These are phyloP conservation scores for Xanthia togata DNA, from an alignment of 2,888 invertebrate genomes.

Conservation along the genomic window DNA sequence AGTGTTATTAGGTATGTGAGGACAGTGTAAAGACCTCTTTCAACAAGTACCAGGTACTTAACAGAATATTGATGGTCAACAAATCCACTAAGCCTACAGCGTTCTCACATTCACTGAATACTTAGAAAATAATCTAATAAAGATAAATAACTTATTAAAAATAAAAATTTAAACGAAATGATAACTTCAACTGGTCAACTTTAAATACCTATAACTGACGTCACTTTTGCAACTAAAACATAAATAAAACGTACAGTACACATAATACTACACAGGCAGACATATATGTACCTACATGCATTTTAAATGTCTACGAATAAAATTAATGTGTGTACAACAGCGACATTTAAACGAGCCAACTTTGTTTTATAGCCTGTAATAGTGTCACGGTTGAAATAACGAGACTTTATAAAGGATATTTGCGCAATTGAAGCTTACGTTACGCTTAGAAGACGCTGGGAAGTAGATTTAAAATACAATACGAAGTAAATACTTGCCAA, in stretches of 20 bases:
- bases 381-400: constrained; percentile 45
- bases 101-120: too few relatives aligned
- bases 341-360: constrained; percentile 15
- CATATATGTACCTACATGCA: not conserved
- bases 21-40: too few relatives aligned
- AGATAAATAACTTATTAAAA: too few relatives aligned
- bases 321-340: constrained; percentile 6
- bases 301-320: constrained; percentile 25
- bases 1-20: too few relatives aligned
- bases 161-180: too few relatives aligned
- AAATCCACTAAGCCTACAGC: too few relatives aligned
- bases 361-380: constrained; percentile 42
- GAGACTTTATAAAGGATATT: constrained; percentile 4
- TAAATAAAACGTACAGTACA: not conserved
- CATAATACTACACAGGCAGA: not conserved
- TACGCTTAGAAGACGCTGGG: not conserved
- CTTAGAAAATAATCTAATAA: too few relatives aligned
- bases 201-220: too few relatives aligned
- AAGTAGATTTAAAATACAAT: not conserved
- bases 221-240: too few relatives aligned
- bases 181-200: too few relatives aligned
- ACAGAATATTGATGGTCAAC: too few relatives aligned
- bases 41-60: too few relatives aligned
- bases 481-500: not conserved
- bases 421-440: constrained; percentile 12